Base-by-base conservation (phyloP, 2,888 invertebrate species). In the Drosophila planitibia region DNA sequence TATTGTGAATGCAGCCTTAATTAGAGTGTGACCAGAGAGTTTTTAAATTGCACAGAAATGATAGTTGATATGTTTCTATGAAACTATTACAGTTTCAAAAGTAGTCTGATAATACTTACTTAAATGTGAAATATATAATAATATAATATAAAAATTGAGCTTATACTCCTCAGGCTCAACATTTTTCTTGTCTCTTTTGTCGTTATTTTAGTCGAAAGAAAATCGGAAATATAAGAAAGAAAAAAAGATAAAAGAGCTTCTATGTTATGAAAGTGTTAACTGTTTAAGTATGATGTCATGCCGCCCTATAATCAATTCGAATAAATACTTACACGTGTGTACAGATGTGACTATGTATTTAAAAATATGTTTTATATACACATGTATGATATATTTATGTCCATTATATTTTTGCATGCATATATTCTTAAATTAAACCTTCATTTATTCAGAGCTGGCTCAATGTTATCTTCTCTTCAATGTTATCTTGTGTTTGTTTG, bases 1-100 rank as follows among this genome's bases (percentile, higher is more conserved):
- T 60, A 85, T 81, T 85, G 90, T 77, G 79, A 77, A 79, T 73
- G 60, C 12, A 10, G 33, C 1, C 9, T 10, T 7, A 19, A 5
- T 33, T 44, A 5, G 25, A 47, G 61, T 70, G 85, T 73, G 73
- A 49, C 88, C 83, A 85, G 62, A 66, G 12, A 2, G 14, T 55
- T 39, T 47, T 14, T 25, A 32, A 55, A 35, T 25, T 12, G 14
- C n/a, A 32, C n/a, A 32, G 39, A 44, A 14, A 12, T 41, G 28
- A 77, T 64, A 78, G 78, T 44, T 33, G 4, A 39, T 30, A 7
- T n/a, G 3, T 22, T 22, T 44, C 14, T 14, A 44, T 22, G 6
- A 14, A 44, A 22, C 3, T 6, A 7, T 14, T 22, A 22, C 22
- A 44, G 14, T 7, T 14, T 44, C 6, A 44, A 14, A 22, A 12